Percentiles rank a stretch among this genome's conserved stretches.
These are phyloP conservation scores for Epirrhoe tristata DNA, from an alignment of 2,888 invertebrate species.

Conservation along the genomic window DNA sequence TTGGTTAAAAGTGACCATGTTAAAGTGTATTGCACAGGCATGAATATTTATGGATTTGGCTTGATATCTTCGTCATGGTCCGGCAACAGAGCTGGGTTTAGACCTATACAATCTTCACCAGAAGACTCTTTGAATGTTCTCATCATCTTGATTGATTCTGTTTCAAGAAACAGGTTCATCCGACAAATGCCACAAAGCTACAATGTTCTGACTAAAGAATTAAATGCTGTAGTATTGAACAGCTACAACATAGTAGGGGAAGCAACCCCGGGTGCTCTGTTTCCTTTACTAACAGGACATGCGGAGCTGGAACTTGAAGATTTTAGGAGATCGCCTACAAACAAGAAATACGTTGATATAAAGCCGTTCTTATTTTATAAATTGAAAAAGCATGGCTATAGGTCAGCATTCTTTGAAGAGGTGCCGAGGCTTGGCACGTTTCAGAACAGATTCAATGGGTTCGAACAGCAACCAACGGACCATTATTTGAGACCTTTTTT, in stretches of 20 bases:
- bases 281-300: constrained; percentile 94
- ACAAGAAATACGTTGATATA: constrained; percentile 88
- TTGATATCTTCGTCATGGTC: constrained; percentile 5
- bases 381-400: constrained; percentile 87
- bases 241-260: constrained; percentile 93
- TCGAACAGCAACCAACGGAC: constrained; percentile 92
- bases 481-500: constrained; percentile 95
- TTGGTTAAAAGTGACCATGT: constrained; percentile 8
- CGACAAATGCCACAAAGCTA: constrained; percentile 92
- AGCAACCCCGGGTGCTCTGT: constrained; percentile 93
- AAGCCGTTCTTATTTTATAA: constrained; percentile 95
- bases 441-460: constrained; percentile 95
- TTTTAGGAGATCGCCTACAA: constrained; percentile 87
- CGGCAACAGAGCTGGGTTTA: constrained; percentile 14
- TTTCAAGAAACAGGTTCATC: constrained; percentile 93
- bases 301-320: constrained; percentile 95
- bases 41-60: constrained; percentile 74
- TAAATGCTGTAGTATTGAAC: constrained; percentile 43
- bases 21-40: constrained; percentile 6
- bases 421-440: constrained; percentile 93
- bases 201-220: constrained; percentile 86
- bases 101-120: background rate
- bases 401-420: constrained; percentile 95
- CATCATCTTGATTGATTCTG: constrained; percentile 95
- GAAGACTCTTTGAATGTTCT: constrained; percentile 85